A percentile compares a stretch with the other conserved stretches of the same genome.
Evolutionary conservation across 1,140 invertebrate species (phyloP).

Genomic region (Drosophila nannoptera): DNA sequence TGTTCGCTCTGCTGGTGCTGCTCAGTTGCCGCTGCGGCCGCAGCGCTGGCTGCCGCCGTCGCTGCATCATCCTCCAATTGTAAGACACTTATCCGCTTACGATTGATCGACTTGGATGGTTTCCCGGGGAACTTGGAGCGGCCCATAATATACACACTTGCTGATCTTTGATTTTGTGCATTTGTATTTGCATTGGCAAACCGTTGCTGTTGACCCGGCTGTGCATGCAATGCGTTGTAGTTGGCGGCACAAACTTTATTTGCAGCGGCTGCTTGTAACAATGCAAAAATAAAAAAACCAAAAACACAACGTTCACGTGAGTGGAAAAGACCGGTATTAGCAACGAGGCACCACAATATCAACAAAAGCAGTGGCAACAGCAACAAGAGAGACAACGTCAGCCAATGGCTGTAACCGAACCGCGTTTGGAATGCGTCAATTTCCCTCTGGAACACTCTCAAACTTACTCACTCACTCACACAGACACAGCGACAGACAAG

Average conservation of each 20-base stretch:
- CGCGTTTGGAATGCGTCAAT: slow-evolving; percentile 69
- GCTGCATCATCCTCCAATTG: slow-evolving; percentile 80
- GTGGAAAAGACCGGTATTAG: slow-evolving; percentile 66
- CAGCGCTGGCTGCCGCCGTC: slow-evolving; percentile 21
- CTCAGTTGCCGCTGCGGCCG: slow-evolving; percentile 45
- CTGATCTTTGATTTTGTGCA: slow-evolving; percentile 29
- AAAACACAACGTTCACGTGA: slow-evolving; percentile 52
- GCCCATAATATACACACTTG: slow-evolving; percentile 76
- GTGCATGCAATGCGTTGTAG: slow-evolving; percentile 12
- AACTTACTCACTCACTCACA: not conserved
- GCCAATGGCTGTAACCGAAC: slow-evolving; percentile 44
- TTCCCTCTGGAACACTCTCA: slow-evolving; percentile 32
- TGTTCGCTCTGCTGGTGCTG: slow-evolving; percentile 40
- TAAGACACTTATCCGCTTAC: slow-evolving; percentile 88
- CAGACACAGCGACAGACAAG: slow-evolving; percentile 6
- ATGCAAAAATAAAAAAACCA: slow-evolving; percentile 14
- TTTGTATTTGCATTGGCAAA: slow-evolving; percentile 38
- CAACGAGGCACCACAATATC: slow-evolving; percentile 24
- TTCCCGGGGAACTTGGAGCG: slow-evolving; percentile 89
- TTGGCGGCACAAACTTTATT: slow-evolving; percentile 46
- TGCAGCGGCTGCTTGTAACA: slow-evolving; percentile 23
- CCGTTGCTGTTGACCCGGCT: slow-evolving; percentile 19
- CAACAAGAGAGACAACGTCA: slow-evolving; percentile 28
- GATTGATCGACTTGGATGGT: slow-evolving; percentile 90
- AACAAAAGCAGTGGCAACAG: slow-evolving; percentile 31